These are phyloP conservation scores for Drosophila meridionalis DNA, from an alignment of 2,888 invertebrate species.

Conservation along the genomic window DNA sequence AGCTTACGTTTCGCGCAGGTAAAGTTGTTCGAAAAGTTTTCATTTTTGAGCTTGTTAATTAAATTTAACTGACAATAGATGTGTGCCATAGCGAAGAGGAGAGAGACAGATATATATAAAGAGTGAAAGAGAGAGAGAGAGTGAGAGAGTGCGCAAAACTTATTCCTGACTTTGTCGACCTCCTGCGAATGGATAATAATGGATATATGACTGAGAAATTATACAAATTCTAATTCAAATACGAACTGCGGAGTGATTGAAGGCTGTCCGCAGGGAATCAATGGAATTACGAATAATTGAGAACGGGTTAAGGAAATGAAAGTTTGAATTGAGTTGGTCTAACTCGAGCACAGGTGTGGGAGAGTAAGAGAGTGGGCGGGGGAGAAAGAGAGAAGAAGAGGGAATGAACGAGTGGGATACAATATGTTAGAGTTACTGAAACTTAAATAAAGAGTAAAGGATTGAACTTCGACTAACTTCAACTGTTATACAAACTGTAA, in stretches of 20 bases:
- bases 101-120: background rate
- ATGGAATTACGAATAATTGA: background rate
- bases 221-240: constrained; percentile 6
- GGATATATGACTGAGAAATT: constrained; percentile 5
- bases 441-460: background rate
- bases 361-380: background rate
- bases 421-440: no score
- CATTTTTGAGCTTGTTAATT: constrained; percentile 44
- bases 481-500: constrained; percentile 1
- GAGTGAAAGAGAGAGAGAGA: background rate
- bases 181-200: constrained; percentile 1
- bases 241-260: background rate
- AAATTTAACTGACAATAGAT: constrained; percentile 38
- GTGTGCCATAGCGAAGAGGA: background rate
- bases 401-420: no score
- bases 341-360: background rate
- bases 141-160: background rate
- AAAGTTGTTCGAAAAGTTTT: constrained; percentile 39
- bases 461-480: background rate
- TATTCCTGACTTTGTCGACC: background rate
- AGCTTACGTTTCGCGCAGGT: constrained; percentile 17
- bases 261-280: background rate
- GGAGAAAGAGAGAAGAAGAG: background rate
- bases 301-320: background rate
- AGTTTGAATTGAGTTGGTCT: background rate